Conservation (phyloP, 2,113 vertebrate species). For the Sander vitreus region DNA sequence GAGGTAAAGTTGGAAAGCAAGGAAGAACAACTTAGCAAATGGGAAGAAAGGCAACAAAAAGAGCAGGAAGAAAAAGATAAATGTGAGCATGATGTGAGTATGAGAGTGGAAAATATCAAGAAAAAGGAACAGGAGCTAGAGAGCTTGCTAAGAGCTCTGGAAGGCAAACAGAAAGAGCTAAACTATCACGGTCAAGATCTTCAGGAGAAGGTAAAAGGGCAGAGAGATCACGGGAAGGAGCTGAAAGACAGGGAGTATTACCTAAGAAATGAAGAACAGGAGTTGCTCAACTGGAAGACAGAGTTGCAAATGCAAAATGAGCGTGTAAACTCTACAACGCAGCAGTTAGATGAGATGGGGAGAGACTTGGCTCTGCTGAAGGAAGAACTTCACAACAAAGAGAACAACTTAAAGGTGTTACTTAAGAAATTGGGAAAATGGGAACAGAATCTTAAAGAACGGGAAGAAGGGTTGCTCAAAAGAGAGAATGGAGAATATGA, state of each 20-base stretch:
- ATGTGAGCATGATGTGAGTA: constrained; percentile 10
- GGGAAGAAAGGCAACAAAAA: constrained; percentile 40
- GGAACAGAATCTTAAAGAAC: constrained; percentile 48
- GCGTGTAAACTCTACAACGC: constrained; percentile 28
- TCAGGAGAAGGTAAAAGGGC: constrained; percentile 68
- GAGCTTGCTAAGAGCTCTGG: constrained; percentile 53
- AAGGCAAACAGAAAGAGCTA: constrained; percentile 66
- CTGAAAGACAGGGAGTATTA: constrained; percentile 70
- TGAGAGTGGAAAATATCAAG: constrained; percentile 18
- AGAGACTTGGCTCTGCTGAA: constrained; percentile 57
- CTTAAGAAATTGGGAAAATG: constrained; percentile 37
- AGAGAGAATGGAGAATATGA: neutral
- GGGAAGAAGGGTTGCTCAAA: constrained; percentile 27
- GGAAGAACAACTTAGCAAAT: constrained; percentile 49
- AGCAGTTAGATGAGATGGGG: constrained; percentile 58
- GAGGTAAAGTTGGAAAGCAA: constrained; percentile 25
- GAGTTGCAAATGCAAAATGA: constrained; percentile 55
- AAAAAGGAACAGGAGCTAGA: constrained; percentile 63
- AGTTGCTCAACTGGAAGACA: constrained; percentile 53
- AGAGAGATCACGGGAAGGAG: constrained; percentile 73
- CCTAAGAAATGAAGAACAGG: constrained; percentile 56
- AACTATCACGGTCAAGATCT: constrained; percentile 67
- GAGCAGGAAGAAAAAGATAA: constrained; percentile 37
- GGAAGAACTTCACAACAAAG: constrained; percentile 56
- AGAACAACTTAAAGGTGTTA: constrained; percentile 27